Evolutionary conservation across 2,888 invertebrate genomes (phyloP).

Genomic region (Drosophila kanekoi): DNA sequence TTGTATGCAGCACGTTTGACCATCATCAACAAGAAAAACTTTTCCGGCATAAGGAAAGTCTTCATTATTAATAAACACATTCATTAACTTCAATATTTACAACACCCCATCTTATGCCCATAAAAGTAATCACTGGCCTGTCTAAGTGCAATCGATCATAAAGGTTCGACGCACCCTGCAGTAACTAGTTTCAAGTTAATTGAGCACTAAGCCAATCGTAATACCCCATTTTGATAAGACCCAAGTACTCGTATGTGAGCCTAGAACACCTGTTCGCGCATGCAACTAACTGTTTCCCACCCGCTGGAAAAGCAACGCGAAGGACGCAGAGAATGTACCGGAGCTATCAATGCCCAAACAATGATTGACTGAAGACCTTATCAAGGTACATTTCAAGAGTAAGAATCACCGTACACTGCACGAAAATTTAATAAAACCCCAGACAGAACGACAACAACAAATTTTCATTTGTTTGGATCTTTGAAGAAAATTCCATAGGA

Average conservation of each 20-base stretch:
- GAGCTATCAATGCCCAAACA: constrained; percentile 29
- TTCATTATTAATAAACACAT: constrained; percentile 1
- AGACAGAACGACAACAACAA: not conserved
- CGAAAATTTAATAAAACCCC: not conserved
- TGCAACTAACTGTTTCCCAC: constrained; percentile 7
- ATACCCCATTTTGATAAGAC: constrained; percentile 34
- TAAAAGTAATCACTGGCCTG: constrained; percentile 36
- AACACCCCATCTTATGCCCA: constrained; percentile 14
- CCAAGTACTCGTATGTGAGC: constrained; percentile 18
- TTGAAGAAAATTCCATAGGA: not conserved
- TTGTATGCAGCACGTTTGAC: no score
- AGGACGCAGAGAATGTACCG: constrained; percentile 62
- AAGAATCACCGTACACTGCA: constrained; percentile 44
- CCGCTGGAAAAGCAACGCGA: constrained; percentile 9
- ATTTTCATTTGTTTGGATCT: not conserved
- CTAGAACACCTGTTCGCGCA: constrained; percentile 61
- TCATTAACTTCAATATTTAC: not conserved
- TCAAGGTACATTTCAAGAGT: constrained; percentile 27
- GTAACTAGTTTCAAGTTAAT: constrained; percentile 21
- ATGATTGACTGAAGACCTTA: constrained; percentile 33
- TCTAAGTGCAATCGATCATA: constrained; percentile 48
- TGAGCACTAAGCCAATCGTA: constrained; percentile 45
- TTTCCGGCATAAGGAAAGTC: not conserved
- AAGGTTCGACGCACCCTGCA: constrained; percentile 23
- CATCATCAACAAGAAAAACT: no score